Percentiles rank a stretch among this genome's conserved stretches.
Evolutionary conservation across 2,113 vertebrate genomes (phyloP).

Genomic region (Peromyscus leucopus): DNA sequence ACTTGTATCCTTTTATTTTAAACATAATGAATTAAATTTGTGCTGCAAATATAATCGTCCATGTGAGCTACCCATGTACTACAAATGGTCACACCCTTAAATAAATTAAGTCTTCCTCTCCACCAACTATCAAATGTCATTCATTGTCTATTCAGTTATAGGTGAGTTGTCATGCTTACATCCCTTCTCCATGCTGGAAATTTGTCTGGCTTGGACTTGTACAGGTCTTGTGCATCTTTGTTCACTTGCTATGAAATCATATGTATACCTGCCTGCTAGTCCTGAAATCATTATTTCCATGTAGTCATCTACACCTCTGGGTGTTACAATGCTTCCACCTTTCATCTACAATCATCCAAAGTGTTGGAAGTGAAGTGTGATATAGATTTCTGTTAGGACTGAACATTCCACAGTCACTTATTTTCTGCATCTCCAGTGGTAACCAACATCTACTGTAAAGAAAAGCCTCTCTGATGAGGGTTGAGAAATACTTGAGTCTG

Average conservation of each 20-base stretch:
- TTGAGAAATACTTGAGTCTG: background rate
- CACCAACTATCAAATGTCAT: background rate
- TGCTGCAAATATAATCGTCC: background rate
- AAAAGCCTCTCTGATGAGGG: background rate
- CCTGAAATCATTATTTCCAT: background rate
- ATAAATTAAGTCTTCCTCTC: background rate
- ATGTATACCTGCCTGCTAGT: background rate
- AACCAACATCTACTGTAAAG: background rate
- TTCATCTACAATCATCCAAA: background rate
- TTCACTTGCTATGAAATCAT: background rate
- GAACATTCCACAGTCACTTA: background rate
- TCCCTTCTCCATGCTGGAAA: background rate
- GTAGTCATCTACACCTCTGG: background rate
- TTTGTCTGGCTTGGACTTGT: background rate
- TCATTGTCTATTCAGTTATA: background rate
- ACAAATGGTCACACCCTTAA: background rate
- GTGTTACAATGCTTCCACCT: background rate
- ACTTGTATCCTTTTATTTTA: background rate
- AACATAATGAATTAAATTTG: background rate
- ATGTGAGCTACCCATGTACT: background rate
- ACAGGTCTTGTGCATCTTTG: background rate
- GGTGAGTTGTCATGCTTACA: background rate
- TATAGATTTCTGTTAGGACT: background rate
- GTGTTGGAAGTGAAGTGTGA: background rate
- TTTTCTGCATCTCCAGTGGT: background rate